These are phyloP conservation scores for Diglossa cyanea DNA, from an alignment of 2,797 vertebrate species.

Conservation along the genomic window DNA sequence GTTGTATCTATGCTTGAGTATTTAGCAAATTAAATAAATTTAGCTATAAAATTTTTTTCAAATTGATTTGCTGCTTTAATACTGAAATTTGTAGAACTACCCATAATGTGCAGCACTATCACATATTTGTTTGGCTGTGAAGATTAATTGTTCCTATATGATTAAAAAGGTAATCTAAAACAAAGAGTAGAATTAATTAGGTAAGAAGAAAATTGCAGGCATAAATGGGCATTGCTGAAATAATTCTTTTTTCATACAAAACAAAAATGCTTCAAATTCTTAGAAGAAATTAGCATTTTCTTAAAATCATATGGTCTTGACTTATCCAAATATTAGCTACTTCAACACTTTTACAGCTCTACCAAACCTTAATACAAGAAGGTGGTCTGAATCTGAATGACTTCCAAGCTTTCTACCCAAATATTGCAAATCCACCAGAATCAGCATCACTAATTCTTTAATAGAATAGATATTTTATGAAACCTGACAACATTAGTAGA, in stretches of 20 bases:
- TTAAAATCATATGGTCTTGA: neutral
- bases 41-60: neutral
- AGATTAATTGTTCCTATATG: neutral
- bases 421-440: neutral
- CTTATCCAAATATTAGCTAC: neutral
- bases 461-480: conserved; percentile 68
- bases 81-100: neutral
- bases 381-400: conserved; percentile 37
- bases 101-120: neutral
- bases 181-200: neutral
- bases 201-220: neutral
- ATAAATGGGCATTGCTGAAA: neutral
- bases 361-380: conserved; percentile 7
- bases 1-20: neutral
- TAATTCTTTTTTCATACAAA: neutral
- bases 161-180: neutral
- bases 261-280: neutral
- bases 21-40: neutral
- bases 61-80: neutral
- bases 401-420: neutral
- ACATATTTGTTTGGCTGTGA: neutral
- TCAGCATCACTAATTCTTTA: conserved; percentile 58
- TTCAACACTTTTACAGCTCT: neutral
- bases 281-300: neutral
- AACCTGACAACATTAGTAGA: conserved; percentile 60